These are phyloP conservation scores for Drosophila nr. medialis DNA, from an alignment of 2,888 invertebrate genomes.

Conservation along the genomic window DNA sequence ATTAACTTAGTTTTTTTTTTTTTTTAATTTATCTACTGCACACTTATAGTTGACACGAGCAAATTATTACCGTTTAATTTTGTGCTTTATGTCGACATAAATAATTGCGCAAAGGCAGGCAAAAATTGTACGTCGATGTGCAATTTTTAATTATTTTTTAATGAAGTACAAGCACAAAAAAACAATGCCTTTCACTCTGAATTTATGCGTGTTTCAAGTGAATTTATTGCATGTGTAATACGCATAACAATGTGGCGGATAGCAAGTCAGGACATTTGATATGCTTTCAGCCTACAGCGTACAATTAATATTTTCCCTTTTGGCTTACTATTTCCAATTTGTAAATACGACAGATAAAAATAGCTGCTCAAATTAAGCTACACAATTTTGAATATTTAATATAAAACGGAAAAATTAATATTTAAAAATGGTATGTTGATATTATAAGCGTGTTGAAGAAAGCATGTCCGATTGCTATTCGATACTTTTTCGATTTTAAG, in stretches of 20 bases:
- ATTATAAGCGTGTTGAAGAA: not conserved
- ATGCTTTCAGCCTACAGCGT: conserved; percentile 20
- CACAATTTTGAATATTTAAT: not conserved
- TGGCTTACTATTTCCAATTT: conserved; percentile 11
- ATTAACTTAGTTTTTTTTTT: conserved; percentile 58
- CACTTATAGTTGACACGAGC: conserved; percentile 74
- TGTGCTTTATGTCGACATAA: conserved; percentile 72
- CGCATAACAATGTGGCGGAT: conserved; percentile 51
- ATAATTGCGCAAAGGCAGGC: conserved; percentile 75
- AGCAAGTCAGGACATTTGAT: conserved; percentile 32
- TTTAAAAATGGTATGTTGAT: not conserved
- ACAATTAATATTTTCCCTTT: conserved; percentile 55
- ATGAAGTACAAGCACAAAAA: conserved; percentile 64
- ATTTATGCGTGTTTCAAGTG: conserved; percentile 65
- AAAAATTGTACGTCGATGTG: conserved; percentile 67
- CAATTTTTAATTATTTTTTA: conserved; percentile 77
- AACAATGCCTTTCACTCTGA: conserved; percentile 31
- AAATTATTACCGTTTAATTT: conserved; percentile 80
- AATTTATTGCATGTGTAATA: conserved; percentile 73
- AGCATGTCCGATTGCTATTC: not conserved
- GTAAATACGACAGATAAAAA: conserved; percentile 18
- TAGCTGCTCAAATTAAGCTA: conserved; percentile 4
- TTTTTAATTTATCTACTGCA: conserved; percentile 74
- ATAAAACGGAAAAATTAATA: too few relatives aligned
- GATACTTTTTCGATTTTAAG: not conserved